Conservation (phyloP, 2,888 invertebrate genomes). For the Aphodius granarius region DNA sequence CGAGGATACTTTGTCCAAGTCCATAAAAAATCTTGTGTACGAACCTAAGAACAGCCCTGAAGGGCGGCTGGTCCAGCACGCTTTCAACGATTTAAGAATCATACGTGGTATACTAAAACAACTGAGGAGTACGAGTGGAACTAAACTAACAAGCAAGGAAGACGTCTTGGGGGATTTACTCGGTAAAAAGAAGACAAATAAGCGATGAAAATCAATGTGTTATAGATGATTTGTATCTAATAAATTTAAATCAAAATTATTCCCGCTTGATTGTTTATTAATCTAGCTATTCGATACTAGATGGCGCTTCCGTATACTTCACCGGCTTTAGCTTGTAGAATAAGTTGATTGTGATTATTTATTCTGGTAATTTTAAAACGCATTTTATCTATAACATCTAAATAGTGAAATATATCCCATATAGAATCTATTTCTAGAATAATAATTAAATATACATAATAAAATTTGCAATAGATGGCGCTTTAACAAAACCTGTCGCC, state of each 20-base stretch:
- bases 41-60: slow-evolving; percentile 75
- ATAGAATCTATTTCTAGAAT: too few relatives aligned
- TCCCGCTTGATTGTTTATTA: not conserved
- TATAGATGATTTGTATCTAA: not conserved
- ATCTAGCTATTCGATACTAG: not conserved
- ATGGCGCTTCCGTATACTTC: not conserved
- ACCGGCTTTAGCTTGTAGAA: too few relatives aligned
- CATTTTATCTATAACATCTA: too few relatives aligned
- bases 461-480: too few relatives aligned
- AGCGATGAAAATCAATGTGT: not conserved
- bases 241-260: not conserved
- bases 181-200: not conserved
- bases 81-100: slow-evolving; percentile 42
- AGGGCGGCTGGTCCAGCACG: slow-evolving; percentile 68
- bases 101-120: slow-evolving; percentile 24
- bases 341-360: too few relatives aligned
- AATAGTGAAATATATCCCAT: too few relatives aligned
- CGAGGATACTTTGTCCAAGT: slow-evolving; percentile 62
- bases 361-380: too few relatives aligned
- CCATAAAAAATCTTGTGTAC: slow-evolving; percentile 67
- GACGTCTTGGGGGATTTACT: slow-evolving; percentile 6
- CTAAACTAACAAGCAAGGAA: slow-evolving; percentile 12
- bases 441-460: too few relatives aligned
- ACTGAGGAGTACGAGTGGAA: slow-evolving; percentile 5
- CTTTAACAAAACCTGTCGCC: not conserved